These are phyloP conservation scores for Proales similis DNA, from an alignment of 1,140 invertebrate species.

Conservation along the genomic window DNA sequence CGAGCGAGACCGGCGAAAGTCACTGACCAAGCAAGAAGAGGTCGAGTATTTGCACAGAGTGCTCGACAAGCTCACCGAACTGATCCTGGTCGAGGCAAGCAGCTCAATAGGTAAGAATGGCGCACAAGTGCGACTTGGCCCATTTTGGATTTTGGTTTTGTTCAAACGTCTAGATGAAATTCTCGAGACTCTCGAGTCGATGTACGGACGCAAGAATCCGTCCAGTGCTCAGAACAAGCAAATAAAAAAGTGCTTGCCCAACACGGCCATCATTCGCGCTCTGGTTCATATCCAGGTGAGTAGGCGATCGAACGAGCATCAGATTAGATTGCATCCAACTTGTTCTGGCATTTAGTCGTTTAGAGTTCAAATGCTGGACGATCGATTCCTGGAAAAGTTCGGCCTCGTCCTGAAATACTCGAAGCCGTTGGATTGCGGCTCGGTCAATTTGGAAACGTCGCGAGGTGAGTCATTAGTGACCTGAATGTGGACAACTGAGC, in stretches of 20 bases:
- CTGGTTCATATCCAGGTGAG: slow-evolving; percentile 46
- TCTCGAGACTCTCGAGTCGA: slow-evolving; percentile 43
- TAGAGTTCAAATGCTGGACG: no score
- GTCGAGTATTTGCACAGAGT: slow-evolving; percentile 29
- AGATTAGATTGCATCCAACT: neutral
- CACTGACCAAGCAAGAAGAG: slow-evolving; percentile 3
- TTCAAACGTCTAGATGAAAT: slow-evolving; percentile 42
- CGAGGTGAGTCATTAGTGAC: no score
- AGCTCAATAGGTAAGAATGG: no score
- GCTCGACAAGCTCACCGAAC: slow-evolving; percentile 7
- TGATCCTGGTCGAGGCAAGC: no score
- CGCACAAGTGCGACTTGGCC: no score
- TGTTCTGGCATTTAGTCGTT: no score
- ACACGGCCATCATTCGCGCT: slow-evolving; percentile 44
- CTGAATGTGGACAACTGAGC: no score
- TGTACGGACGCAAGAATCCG: slow-evolving; percentile 46
- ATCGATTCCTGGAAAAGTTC: no score
- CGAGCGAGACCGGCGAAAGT: slow-evolving; percentile 28
- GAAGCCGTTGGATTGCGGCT: no score
- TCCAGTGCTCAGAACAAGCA: slow-evolving; percentile 46
- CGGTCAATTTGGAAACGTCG: no score
- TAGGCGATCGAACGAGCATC: neutral
- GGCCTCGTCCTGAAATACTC: no score
- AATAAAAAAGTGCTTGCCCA: slow-evolving; percentile 43
- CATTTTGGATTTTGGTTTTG: no score